A percentile compares a stretch with the other conserved stretches of the same genome.
These are phyloP conservation scores for Dreissena polymorpha DNA, from an alignment of 1,140 invertebrate genomes.

Conservation along the genomic window DNA sequence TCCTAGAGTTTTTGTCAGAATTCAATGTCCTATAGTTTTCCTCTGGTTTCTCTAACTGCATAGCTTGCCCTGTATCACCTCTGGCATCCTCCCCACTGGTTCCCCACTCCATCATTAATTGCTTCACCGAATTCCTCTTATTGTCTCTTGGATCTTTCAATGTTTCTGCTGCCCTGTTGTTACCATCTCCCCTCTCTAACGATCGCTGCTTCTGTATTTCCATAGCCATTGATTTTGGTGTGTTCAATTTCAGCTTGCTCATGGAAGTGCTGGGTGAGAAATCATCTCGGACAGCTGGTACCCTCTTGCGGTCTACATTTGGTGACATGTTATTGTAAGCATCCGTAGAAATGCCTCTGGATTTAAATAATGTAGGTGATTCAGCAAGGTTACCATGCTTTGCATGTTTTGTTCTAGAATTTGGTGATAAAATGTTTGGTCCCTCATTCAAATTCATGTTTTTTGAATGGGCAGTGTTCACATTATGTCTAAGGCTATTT, in stretches of 20 bases:
- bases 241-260: background rate
- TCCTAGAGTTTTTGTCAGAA: too few relatives aligned
- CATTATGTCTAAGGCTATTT: background rate
- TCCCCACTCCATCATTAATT: background rate
- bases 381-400: too few relatives aligned
- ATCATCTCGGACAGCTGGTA: background rate
- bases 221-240: background rate
- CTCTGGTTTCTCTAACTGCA: background rate
- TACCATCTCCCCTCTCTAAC: background rate
- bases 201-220: background rate
- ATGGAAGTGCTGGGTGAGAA: background rate
- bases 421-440: too few relatives aligned
- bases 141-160: background rate
- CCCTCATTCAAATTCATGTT: too few relatives aligned
- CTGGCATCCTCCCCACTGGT: background rate
- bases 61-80: background rate
- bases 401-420: too few relatives aligned
- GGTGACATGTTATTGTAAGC: too few relatives aligned
- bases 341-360: too few relatives aligned
- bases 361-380: too few relatives aligned
- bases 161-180: background rate
- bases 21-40: too few relatives aligned
- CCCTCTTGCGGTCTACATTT: too few relatives aligned
- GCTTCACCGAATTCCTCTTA: background rate
- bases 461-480: background rate